Conservation (phyloP, 2,888 invertebrate species). For the Toxonevra muliebris region DNA sequence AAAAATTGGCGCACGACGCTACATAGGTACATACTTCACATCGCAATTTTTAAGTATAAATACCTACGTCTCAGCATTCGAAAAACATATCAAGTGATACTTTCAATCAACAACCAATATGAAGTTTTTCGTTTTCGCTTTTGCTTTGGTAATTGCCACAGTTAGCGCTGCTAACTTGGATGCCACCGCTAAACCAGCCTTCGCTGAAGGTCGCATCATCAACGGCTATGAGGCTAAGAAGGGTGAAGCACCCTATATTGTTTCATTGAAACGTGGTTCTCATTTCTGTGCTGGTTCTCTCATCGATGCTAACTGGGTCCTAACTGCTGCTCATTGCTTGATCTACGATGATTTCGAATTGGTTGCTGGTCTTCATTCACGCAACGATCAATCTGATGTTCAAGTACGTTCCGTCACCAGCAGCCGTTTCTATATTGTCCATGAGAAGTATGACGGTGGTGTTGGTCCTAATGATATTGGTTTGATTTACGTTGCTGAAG, state of each 20-base stretch:
- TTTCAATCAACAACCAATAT: slow-evolving; percentile 43
- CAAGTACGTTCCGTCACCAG: slow-evolving; percentile 47
- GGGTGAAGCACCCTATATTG: slow-evolving; percentile 65
- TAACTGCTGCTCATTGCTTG: slow-evolving; percentile 63
- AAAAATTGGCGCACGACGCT: too few relatives aligned
- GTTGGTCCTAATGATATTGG: slow-evolving; percentile 69
- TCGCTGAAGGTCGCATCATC: slow-evolving; percentile 53
- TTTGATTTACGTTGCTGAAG: slow-evolving; percentile 56
- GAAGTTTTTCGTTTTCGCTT: slow-evolving; percentile 47
- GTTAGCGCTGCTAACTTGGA: slow-evolving; percentile 41
- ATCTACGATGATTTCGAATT: slow-evolving; percentile 37
- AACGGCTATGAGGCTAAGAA: too few relatives aligned
- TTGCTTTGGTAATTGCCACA: slow-evolving; percentile 47
- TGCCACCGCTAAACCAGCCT: slow-evolving; percentile 43
- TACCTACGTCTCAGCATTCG: too few relatives aligned
- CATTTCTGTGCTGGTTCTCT: slow-evolving; percentile 65
- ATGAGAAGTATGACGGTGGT: slow-evolving; percentile 57
- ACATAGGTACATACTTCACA: too few relatives aligned
- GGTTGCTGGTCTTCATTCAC: slow-evolving; percentile 62
- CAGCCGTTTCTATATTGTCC: slow-evolving; percentile 51
- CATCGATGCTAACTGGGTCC: slow-evolving; percentile 46
- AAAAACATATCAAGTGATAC: too few relatives aligned
- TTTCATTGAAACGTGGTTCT: slow-evolving; percentile 52
- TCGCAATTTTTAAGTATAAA: too few relatives aligned
- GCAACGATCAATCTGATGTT: slow-evolving; percentile 41